Evolutionary conservation across 2,888 invertebrate species (phyloP).

Genomic region (Sminthurinus aureus): DNA sequence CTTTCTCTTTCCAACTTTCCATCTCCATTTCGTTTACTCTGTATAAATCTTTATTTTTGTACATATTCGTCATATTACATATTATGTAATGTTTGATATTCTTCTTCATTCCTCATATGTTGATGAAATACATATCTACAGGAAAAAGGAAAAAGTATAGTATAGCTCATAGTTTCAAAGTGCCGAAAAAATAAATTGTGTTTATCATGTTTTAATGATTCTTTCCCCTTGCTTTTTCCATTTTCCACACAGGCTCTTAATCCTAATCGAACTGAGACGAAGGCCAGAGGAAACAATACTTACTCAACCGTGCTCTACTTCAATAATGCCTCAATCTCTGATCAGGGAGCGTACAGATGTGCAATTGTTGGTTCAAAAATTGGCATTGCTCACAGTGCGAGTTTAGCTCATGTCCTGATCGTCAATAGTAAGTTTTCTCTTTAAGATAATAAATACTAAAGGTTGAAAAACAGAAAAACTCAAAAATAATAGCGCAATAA

Average conservation of each 20-base stretch:
- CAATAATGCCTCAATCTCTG: conserved; percentile 50
- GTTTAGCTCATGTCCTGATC: conserved; percentile 49
- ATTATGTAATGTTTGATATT: too few relatives aligned
- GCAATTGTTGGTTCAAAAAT: conserved; percentile 53
- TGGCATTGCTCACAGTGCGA: conserved; percentile 47
- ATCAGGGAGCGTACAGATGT: conserved; percentile 56
- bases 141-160: not conserved
- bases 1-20: not conserved
- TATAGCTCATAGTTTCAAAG: not conserved
- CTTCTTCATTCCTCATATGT: not conserved
- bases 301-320: conserved; percentile 52
- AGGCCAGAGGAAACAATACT: conserved; percentile 45
- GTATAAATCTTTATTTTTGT: not conserved
- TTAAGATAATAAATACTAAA: not conserved
- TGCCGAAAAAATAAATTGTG: not conserved
- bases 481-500: not conserved
- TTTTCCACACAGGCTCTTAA: conserved; percentile 47
- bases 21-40: not conserved
- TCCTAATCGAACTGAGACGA: conserved; percentile 47
- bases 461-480: not conserved
- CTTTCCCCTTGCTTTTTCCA: conserved; percentile 9
- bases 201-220: conserved; percentile 6
- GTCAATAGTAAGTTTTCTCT: conserved; percentile 40
- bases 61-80: not conserved
- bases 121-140: not conserved